Evolutionary conservation across 1,140 invertebrate species (phyloP), one percentile per base, ranked within the genome.

Genomic region (Glomeris maerens): DNA sequence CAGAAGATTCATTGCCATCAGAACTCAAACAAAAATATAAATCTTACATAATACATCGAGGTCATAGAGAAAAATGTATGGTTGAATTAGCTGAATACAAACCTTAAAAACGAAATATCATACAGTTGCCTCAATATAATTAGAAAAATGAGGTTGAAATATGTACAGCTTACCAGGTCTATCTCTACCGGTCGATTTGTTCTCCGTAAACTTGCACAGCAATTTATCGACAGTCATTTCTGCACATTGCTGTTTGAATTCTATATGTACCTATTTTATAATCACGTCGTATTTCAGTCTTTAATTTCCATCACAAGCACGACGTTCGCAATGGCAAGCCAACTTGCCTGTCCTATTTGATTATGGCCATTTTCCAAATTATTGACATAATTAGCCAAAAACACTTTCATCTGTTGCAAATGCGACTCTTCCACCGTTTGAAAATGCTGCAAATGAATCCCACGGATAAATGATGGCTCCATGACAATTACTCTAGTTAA

Each of bases 371-470:
- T 81, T 64, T 90, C 83, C 52, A 91, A 74, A 48, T 91, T 78
- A 62, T 89, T 81, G 46, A 83, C 78, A 70, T 93, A 96, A 20
- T 78, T 79, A 60, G 84, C 84, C 41, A 95, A 74, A 74, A 94
- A 95, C 57, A 93, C 84, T 65, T 93, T 92, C 88, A 96, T 94
- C 64, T 93, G 87, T 59, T 79, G 83, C 55, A 95, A 70, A 71
- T 95, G 89, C 47, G 79, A 76, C 62, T 91, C 84, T 69, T 95
- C 91, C 22, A 94, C 78, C 67, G 88, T 84, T 77, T 96, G 91
- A 65, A 95, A 96, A 64, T 87, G 83, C 80, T 81, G 57, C 47
- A 63, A 69, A 52, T 49, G 21, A 5, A 23, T 5, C 25, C 17
- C 40, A 4, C 5, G 10, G 20, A 10, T 42, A 42, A 42, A 42